Conservation (phyloP, 2,113 vertebrate species). For the Acrocephalus kingi region DNA sequence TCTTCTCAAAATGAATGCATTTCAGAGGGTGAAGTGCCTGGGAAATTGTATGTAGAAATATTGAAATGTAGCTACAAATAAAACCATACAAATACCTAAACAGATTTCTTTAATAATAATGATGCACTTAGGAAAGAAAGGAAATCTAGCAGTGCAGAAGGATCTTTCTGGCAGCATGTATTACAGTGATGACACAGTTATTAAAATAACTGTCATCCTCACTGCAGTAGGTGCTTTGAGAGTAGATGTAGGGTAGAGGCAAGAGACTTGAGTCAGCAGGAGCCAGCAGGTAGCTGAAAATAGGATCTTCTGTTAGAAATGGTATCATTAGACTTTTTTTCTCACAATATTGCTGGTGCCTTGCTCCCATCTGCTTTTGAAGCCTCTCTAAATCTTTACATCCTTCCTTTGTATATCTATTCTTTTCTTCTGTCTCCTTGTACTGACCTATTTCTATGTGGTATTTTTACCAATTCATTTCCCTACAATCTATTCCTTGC, state of each 20-base stretch:
- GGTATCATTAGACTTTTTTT: background rate
- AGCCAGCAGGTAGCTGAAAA: background rate
- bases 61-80: slow-evolving; percentile 70
- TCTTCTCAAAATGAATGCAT: slow-evolving; percentile 66
- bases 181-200: background rate
- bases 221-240: background rate
- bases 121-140: background rate
- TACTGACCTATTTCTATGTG: background rate
- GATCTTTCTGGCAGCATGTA: background rate
- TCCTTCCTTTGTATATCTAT: background rate
- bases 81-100: slow-evolving; percentile 67
- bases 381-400: background rate
- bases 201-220: background rate
- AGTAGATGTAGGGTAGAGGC: background rate
- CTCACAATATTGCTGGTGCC: background rate
- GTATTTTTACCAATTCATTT: background rate
- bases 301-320: background rate
- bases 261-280: background rate
- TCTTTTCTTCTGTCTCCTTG: background rate
- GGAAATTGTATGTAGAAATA: slow-evolving; percentile 64
- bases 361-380: background rate
- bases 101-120: background rate
- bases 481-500: background rate
- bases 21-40: slow-evolving; percentile 58
- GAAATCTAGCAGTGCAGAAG: background rate